Evolutionary conservation across 2,888 invertebrate genomes (phyloP).

Genomic region (Xestia rhomboidea): DNA sequence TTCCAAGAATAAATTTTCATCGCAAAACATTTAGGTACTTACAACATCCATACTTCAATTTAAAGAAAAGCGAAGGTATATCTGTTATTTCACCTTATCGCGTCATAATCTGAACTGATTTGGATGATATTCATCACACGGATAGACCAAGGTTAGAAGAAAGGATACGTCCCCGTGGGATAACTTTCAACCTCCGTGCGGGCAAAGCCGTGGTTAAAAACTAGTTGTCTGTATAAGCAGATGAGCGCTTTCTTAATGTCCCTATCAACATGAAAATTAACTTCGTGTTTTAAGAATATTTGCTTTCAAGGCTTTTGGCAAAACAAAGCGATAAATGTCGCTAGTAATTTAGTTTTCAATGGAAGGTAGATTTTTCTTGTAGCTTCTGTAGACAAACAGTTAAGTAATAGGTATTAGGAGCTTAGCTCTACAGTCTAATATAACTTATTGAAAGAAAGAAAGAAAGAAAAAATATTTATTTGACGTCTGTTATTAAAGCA

Average conservation of each 20-base stretch:
- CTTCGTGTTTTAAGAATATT: slow-evolving; percentile 43
- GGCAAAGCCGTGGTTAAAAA: background rate
- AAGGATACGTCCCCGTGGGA: background rate
- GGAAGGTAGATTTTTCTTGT: slow-evolving; percentile 5
- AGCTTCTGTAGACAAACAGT: background rate
- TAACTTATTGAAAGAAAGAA: background rate
- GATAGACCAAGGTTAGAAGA: background rate
- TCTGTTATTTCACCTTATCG: background rate
- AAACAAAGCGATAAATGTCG: slow-evolving; percentile 61
- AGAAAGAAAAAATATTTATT: no score
- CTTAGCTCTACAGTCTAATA: background rate
- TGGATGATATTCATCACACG: background rate
- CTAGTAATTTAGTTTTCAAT: slow-evolving; percentile 48
- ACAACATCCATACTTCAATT: background rate
- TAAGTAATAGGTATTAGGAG: background rate
- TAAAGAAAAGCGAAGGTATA: background rate
- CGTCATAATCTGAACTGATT: background rate
- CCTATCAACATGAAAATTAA: slow-evolving; percentile 62
- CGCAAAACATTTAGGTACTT: background rate
- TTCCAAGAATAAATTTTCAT: background rate
- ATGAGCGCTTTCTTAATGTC: slow-evolving; percentile 48
- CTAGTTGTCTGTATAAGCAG: slow-evolving; percentile 27
- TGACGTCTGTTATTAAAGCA: no score
- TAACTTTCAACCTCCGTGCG: background rate
- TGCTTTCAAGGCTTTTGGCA: slow-evolving; percentile 48